Base-by-base conservation (phyloP, 2,797 vertebrate genomes). In the Anas bernieri region DNA sequence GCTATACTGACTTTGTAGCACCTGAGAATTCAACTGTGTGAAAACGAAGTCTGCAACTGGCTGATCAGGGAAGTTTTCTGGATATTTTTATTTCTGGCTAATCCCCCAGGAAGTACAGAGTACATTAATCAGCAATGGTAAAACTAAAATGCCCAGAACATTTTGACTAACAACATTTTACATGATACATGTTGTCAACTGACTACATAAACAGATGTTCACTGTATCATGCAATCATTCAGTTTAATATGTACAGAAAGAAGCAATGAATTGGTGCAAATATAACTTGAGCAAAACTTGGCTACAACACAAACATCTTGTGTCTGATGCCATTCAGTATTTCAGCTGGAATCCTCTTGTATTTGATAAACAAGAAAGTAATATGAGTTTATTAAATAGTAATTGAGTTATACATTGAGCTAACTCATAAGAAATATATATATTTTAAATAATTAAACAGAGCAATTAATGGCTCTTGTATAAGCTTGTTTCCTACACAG, bases 371-470 rank as follows among this genome's bases (percentile, higher is more conserved):
- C 85, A 97, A 93, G 89, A 95, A 96, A 94, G 89, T 96, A 96
- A 95, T 86, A 97, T 45, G 35, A 89, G 69, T 93, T 91, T 73
- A 96, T 92, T 97, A 96, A 98, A 97, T 69, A 95, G 83, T 94
- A 94, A 97, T 96, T 94, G 92, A 97, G 84, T 92, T 92, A 94
- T 76, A 93, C 62, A 93, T 95, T 91, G 90, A 96, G 95, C 89
- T 91, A 96, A 90, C 83, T 87, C 66, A 74, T 86, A 92, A 83
- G 90, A 92, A 96, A 97, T 94, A 80, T 91, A 81, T 94, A 93
- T 72, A 92, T 96, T 96, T 95, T 92, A 97, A 98, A 98, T 95
- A 97, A 97, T 96, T 94, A 98, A 95, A 77, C 62, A 89, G 22
- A 68, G 63, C 25, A 96, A 97, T 97, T 93, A 97, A 97, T 95